Base-by-base conservation (phyloP, 1,140 invertebrate species). In the silkworm (Bombyx mori) region DNA sequence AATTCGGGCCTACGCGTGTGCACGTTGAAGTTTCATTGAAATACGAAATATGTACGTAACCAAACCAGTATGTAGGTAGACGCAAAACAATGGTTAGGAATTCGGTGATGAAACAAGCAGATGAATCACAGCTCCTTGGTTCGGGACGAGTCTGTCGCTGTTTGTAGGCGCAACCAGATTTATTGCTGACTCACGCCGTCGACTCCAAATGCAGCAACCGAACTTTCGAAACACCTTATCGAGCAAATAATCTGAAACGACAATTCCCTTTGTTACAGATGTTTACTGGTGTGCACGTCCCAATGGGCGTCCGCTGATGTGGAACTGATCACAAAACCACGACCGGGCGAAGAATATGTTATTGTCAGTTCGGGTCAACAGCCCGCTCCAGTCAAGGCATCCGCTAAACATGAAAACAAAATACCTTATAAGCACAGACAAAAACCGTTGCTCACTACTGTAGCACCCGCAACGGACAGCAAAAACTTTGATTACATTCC, bases 261-360 rank as follows among this genome's bases (percentile, higher is more conserved):
- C 55, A 9, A 12, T 64, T 74, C 77, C 49, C 59, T 66, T 85
- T 79, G 73, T 88, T 88, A 55, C 79, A 89, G 86, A 82, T 86
- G 82, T 70, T 77, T 86, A 61, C 66, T 82, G 63, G 64, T 79
- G 48, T 82, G 73, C 62, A 64, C 69, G 61, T 53, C 80, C 52
- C 78, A 74, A 54, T 65, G 62, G 52, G 71, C 62, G 6, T 60
- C 60, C 56, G 79, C 81, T 45, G 89, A 89, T 55, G 86, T 88
- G 42, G 87, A 89, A 58, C 77, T 90, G 12, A 89, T 90, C 60
- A 89, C 89, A 43, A 86, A 89, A 68, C 89, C 89, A 3, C 72
- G 87, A 44, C 87, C 87, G 10, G 89, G 89, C 8, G 86, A 90
- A 65, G 89, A 89, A 68, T 90, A 88, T 70, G 89, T 90, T 5